Conservation (phyloP, 2,113 vertebrate genomes). For the Vulpes lagopus region DNA sequence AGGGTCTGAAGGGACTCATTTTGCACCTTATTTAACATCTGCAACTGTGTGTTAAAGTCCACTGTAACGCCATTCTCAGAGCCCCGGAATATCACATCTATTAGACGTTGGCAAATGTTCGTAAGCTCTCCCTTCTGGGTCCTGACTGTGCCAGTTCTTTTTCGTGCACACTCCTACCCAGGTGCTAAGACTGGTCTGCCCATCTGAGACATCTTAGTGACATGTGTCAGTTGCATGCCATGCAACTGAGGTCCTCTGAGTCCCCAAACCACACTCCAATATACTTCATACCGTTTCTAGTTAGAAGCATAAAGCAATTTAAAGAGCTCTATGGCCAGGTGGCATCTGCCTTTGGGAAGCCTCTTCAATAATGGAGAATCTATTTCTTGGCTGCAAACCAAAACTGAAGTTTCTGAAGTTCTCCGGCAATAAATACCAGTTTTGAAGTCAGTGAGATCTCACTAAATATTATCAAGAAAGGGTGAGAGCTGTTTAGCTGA, state of each 20-base stretch:
- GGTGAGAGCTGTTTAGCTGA: background rate
- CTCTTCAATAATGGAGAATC: background rate
- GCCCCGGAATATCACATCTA: background rate
- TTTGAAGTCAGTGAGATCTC: background rate
- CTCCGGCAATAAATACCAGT: background rate
- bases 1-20: background rate
- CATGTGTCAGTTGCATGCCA: background rate
- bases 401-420: background rate
- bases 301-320: background rate
- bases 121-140: background rate
- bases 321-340: background rate
- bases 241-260: background rate
- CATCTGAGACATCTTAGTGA: background rate
- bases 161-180: background rate
- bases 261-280: background rate
- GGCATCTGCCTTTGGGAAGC: background rate
- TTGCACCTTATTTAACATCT: background rate
- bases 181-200: background rate
- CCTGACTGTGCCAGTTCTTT: too few relatives aligned
- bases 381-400: slow-evolving; percentile 11
- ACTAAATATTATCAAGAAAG: background rate
- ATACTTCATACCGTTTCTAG: background rate
- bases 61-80: background rate
- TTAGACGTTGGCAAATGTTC: background rate
- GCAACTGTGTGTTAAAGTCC: background rate